Conservation (phyloP, 2,797 vertebrate genomes). For the Acridotheres tristis region DNA sequence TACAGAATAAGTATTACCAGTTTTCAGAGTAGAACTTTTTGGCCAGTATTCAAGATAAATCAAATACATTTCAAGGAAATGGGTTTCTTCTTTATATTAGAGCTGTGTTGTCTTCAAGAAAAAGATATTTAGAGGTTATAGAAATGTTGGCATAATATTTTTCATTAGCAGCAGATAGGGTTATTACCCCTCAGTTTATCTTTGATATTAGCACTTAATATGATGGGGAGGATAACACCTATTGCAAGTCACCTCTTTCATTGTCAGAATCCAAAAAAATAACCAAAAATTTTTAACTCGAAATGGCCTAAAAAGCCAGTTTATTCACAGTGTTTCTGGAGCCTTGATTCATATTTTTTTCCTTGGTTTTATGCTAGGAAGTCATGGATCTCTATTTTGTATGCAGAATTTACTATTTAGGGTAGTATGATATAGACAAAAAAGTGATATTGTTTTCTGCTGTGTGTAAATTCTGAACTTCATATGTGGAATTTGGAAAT, state of each 20-base stretch:
- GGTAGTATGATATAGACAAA: background rate
- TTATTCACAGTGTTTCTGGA: background rate
- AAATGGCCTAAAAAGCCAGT: background rate
- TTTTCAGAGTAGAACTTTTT: background rate
- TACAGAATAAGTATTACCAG: background rate
- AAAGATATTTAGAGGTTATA: background rate
- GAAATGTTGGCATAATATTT: background rate
- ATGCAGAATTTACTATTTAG: background rate
- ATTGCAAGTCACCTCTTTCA: background rate
- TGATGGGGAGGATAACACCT: background rate
- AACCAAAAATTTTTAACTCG: background rate
- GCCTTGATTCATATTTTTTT: background rate
- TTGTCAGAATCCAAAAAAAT: background rate
- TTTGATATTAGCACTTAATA: background rate
- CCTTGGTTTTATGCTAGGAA: background rate
- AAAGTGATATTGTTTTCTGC: background rate
- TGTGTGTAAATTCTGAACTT: background rate
- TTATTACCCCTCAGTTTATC: background rate
- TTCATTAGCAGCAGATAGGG: background rate
- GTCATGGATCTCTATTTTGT: background rate
- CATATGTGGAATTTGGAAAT: background rate
- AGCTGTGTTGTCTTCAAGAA: background rate
- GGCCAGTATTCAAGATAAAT: background rate
- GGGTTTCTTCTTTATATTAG: background rate
- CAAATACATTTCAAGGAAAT: background rate